These are phyloP conservation scores for Indicator maculatus DNA, from an alignment of 2,113 vertebrate species.

Conservation along the genomic window DNA sequence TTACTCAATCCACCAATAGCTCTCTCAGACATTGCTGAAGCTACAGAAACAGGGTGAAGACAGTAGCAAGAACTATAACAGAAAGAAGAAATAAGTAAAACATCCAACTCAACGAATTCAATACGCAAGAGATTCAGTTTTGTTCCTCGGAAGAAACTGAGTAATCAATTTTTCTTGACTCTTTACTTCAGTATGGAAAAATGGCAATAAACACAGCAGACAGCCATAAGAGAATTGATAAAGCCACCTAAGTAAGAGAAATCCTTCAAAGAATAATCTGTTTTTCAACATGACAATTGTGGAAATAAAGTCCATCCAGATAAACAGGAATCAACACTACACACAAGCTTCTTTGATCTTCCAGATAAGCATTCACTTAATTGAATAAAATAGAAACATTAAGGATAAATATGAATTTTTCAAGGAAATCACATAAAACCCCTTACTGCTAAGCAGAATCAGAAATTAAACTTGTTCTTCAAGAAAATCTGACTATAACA, in stretches of 20 bases:
- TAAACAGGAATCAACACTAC: background rate
- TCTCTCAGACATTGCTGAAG: background rate
- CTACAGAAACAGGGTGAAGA: background rate
- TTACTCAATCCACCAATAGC: background rate
- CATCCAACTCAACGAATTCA: background rate
- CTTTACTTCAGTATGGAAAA: background rate
- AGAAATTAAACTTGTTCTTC: background rate
- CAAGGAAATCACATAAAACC: background rate
- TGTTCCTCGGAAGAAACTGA: background rate
- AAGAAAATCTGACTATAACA: background rate
- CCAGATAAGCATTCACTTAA: background rate
- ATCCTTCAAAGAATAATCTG: background rate
- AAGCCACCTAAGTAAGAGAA: background rate
- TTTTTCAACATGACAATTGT: background rate
- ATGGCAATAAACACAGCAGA: background rate
- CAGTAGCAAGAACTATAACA: background rate
- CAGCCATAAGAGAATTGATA: background rate
- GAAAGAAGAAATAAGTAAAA: background rate
- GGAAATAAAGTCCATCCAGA: background rate
- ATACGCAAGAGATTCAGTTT: background rate
- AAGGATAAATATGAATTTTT: background rate
- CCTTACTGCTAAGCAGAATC: background rate
- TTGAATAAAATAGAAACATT: constrained; percentile 10
- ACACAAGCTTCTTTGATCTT: background rate
- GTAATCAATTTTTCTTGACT: background rate